Conservation (phyloP, 2,797 vertebrate genomes). For the Catharus ustulatus region DNA sequence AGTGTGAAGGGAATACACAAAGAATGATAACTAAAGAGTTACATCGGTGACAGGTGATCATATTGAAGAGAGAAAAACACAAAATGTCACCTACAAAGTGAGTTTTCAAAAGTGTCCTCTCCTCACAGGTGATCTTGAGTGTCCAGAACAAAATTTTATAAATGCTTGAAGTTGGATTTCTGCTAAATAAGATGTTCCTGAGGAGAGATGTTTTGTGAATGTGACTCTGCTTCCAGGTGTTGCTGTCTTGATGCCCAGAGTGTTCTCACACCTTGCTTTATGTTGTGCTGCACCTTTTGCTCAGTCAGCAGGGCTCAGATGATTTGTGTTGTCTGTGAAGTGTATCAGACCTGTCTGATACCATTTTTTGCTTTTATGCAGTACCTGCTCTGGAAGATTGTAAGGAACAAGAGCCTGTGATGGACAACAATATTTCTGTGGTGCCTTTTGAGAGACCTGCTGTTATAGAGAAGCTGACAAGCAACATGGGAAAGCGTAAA, state of each 20-base stretch:
- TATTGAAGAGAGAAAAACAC: background rate
- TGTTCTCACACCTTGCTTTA: background rate
- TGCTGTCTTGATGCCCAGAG: background rate
- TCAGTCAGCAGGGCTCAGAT: background rate
- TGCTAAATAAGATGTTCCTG: background rate
- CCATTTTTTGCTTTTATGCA: constrained; percentile 77
- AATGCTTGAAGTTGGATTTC: background rate
- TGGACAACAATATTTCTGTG: constrained; percentile 86
- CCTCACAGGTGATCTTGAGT: background rate
- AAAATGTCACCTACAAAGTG: background rate
- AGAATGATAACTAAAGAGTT: background rate
- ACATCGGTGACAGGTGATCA: background rate
- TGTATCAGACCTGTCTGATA: constrained; percentile 70
- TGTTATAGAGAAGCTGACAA: constrained; percentile 94
- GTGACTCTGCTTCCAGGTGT: background rate
- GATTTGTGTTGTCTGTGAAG: constrained; percentile 14
- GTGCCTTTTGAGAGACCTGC: constrained; percentile 92
- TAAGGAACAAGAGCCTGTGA: constrained; percentile 88
- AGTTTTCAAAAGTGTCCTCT: background rate
- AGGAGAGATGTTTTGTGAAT: background rate
- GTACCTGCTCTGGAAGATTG: constrained; percentile 87
- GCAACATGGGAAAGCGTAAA: constrained; percentile 97
- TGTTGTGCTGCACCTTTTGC: background rate
- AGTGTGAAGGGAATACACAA: background rate
- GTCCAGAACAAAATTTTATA: background rate